Evolutionary conservation across 2,113 vertebrate genomes (phyloP), one percentile per base, ranked within the genome.

Genomic region (Daphoenositta chrysoptera): DNA sequence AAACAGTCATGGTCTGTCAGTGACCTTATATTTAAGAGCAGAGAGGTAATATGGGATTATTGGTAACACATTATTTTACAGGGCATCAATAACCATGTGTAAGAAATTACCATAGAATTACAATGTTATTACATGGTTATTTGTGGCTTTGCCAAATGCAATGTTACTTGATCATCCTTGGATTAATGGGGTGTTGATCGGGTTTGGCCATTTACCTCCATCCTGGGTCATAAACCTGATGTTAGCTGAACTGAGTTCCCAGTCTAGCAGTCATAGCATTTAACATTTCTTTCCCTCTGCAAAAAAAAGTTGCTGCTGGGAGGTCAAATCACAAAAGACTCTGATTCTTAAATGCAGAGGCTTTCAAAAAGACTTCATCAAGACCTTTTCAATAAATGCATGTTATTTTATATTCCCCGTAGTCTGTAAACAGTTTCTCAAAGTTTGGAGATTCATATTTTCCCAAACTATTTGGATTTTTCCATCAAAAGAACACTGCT

Each of bases 41-140:
- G 96, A 97, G 92, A 95, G 79, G 88, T 82, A 94, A 94, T 94
- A 89, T 44, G 88, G 90, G 90, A 96, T 95, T 95, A 93, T 96
- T 97, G 90, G 96, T 90, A 96, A 97, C 90, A 94, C 90, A 28
- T 65, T 96, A 87, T 93, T 97, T 96, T 96, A 95, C 69, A 94
- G 93, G 88, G 86, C 90, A 94, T 97, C 93, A 86, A 90, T 96
- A 97, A 86, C 94, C 96, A 96, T 94, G 93, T 96, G 96, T 87
- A 95, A 97, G 86, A 95, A 97, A 95, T 97, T 96, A 95, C 88
- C 96, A 96, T 94, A 89, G 95, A 95, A 95, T 96, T 95, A 96
- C 92, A 82, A 90, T 72, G 96, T 79, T 93, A 96, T 96, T 96
- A 92, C 92, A 94, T 44, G 92, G 90, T 75, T 95, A 96, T 97